Base-by-base conservation (phyloP, 64 coral and sea anemone genomes). In the Orbicella faveolata region DNA sequence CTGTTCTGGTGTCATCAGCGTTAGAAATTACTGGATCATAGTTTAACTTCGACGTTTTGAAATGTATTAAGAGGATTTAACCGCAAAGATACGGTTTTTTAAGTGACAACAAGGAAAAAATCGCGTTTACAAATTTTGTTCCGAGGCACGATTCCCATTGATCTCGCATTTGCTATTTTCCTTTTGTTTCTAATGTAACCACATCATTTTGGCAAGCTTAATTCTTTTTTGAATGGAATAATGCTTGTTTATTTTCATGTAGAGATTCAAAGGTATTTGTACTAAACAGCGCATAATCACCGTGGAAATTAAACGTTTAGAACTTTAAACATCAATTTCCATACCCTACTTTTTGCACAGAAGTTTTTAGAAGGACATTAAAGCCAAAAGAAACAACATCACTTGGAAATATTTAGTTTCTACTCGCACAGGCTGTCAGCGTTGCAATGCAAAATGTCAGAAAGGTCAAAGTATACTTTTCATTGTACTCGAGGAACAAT, bases 401-500 rank as follows among this genome's bases (percentile, higher is more conserved):
- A 52, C 17, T 78, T 21, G 3, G 39, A 53, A 78, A 52, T 78
- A 25, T 70, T 70, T 70, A 25, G 25, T 23, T 70, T 70, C 21
- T 70, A 23, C 67, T 10, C 67, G 25, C 67, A 9, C n/a, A 70
- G 67, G 67, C 67, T 81, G 78, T n/a, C 78, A 25, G 44, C 26
- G 35, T 18, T 81, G 33, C 15, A 33, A 18, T n/a, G 19, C 6
- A 33, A 35, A 6, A 36, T 63, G 57, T 61, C 79, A 81, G 23
- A 70, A 17, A 81, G 79, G 55, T 81, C 54, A 81, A 3, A 6
- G 54, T 7, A 34, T 30, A 63, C n/a, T 81, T 63, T 17, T 25
- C 26, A 61, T 9, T 36, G 79, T 81, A 81, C 79, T 81, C 79
- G n/a, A 81, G 33, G 16, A 63, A 59, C 36, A 35, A 63, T 55